These are phyloP conservation scores for Clarias macrocephalus DNA, from an alignment of 2,113 vertebrate genomes.

Conservation along the genomic window DNA sequence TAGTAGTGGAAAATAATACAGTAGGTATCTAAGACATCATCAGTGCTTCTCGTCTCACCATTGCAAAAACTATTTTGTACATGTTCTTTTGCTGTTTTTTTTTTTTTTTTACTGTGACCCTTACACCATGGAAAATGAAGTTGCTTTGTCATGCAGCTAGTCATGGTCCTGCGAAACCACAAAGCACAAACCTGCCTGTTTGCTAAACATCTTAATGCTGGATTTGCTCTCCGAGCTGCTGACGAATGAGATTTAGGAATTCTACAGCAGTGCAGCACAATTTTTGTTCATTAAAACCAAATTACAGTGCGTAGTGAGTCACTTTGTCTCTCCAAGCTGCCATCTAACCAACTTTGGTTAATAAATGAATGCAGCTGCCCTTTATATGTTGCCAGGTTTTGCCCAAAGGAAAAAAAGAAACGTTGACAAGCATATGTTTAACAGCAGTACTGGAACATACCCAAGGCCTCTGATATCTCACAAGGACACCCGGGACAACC, in stretches of 20 bases:
- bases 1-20: too few species aligned
- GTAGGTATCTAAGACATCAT: neutral
- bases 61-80: neutral
- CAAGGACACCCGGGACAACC: neutral
- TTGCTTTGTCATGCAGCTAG: neutral
- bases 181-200: neutral
- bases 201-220: too few species aligned
- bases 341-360: neutral
- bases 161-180: neutral
- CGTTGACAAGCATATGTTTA: neutral
- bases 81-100: neutral
- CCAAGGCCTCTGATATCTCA: neutral
- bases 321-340: neutral
- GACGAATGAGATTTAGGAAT: neutral
- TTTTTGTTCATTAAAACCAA: neutral
- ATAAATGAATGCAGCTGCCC: neutral
- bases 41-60: neutral
- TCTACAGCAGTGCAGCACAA: neutral
- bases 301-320: neutral
- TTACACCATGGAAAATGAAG: neutral
- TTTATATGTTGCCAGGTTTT: neutral
- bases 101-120: neutral
- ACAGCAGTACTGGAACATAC: neutral
- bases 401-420: neutral
- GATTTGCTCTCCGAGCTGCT: neutral